Base-by-base conservation (phyloP, 2,113 vertebrate species). In the Ammodytes dubius region DNA sequence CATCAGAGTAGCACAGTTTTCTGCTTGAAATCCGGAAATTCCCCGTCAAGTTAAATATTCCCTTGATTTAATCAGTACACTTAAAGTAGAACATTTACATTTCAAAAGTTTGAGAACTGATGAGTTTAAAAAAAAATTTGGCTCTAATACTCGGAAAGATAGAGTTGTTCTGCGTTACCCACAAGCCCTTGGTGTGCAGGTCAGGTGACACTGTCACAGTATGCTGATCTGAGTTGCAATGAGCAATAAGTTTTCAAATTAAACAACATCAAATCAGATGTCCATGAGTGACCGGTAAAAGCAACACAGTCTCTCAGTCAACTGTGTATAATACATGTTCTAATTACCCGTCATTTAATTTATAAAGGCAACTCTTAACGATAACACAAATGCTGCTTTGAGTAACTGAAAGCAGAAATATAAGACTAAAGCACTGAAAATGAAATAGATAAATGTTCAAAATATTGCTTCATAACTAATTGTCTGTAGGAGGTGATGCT, bases 61-160 rank as follows among this genome's bases (percentile, higher is more conserved):
- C 84, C 71, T 83, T 86, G 53, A 84, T 87, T 56, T 69, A 80
- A 70, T 82, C 71, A 82, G 59, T 80, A 54, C 54, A 39, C 53
- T 40, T 46, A 15, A 4, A 63, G 37, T 72, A 45, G 69, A 60
- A 70, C 52, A 70, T 72, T 79, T 70, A 81, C 71, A 75, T 61
- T 72, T 66, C 73, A 77, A 64, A 88, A 81, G 78, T 66, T 11
- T 64, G 37, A 56, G 27, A 27, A 27, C 27, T 27, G 27, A 80
- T 88, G 27, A 84, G 84, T 90, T 84, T 27, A 27, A 27, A 27
- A 27, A 27, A 27, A 82, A 89, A 84, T 77, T 74, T 88, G 79
- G 6, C 47, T 85, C 37, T 82, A 83, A 89, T 88, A 69, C 60
- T 76, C 63, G 52, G 52, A 85, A 60, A 56, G 72, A 87, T 63